Percentiles rank a stretch among this genome's conserved stretches.
These are phyloP conservation scores for Craniophora ligustri DNA, from an alignment of 2,888 invertebrate species.

Conservation along the genomic window DNA sequence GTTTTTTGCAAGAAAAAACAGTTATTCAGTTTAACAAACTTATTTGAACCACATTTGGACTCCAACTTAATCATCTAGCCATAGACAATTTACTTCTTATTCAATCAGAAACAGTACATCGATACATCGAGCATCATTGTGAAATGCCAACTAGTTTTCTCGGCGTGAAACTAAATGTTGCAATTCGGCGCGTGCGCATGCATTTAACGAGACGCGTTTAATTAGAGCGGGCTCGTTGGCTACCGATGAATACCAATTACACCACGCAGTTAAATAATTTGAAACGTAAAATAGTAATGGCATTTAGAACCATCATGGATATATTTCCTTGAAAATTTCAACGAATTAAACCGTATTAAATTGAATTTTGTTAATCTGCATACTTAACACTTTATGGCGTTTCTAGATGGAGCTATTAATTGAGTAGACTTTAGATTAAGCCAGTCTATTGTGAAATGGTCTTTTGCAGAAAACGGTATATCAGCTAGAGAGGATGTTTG, in stretches of 20 bases:
- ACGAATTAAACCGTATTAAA: neutral
- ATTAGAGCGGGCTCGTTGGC: constrained; percentile 63
- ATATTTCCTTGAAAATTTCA: constrained; percentile 13
- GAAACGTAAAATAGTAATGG: constrained; percentile 27
- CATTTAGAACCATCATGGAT: constrained; percentile 13
- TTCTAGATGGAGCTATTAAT: neutral
- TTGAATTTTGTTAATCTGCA: neutral
- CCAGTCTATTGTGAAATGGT: no score
- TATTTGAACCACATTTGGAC: no score
- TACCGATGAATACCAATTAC: constrained; percentile 59
- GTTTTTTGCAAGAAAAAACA: no score
- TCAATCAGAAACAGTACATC: constrained; percentile 18
- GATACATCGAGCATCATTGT: constrained; percentile 46
- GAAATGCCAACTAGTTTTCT: constrained; percentile 46
- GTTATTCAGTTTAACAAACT: no score
- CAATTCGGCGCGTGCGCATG: constrained; percentile 67
- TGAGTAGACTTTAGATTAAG: no score
- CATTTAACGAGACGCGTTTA: constrained; percentile 67
- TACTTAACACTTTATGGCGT: neutral
- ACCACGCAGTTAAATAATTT: constrained; percentile 29
- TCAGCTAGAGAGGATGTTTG: no score
- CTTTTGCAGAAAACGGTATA: no score
- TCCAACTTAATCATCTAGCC: neutral
- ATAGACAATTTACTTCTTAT: constrained; percentile 2
- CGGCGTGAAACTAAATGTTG: constrained; percentile 58